A percentile compares a stretch with the other conserved stretches of the same genome.
Conservation (phyloP, 2,797 vertebrate genomes). For the Halcyon badia region DNA sequence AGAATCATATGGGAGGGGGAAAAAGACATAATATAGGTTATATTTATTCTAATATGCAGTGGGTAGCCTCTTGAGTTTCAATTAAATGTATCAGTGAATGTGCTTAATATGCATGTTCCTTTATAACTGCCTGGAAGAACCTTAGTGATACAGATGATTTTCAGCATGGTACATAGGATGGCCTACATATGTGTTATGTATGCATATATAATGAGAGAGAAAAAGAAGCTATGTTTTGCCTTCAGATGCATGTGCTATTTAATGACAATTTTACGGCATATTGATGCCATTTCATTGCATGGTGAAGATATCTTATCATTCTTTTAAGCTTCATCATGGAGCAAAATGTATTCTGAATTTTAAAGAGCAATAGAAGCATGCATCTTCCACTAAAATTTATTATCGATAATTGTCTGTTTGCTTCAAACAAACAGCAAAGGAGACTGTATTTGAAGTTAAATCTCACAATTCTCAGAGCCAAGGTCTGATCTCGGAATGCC, state of each 20-base stretch:
- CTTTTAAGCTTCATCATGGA: background rate
- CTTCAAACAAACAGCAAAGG: background rate
- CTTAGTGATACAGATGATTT: background rate
- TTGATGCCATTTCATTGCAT: background rate
- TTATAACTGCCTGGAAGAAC: background rate
- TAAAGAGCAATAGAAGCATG: background rate
- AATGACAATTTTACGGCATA: background rate
- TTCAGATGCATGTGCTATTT: background rate
- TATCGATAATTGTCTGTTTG: background rate
- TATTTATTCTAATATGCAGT: background rate
- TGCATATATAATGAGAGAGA: background rate
- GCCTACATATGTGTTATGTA: background rate
- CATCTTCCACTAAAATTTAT: background rate
- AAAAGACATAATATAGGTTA: background rate
- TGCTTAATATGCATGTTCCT: background rate
- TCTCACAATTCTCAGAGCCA: background rate
- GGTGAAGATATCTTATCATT: background rate
- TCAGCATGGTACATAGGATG: background rate
- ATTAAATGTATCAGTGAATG: background rate
- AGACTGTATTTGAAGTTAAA: conserved; percentile 46
- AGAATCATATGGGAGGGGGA: background rate
- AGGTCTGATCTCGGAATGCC: conserved; percentile 12
- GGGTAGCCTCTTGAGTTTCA: background rate
- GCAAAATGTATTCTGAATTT: background rate
- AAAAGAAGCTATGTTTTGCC: background rate